These are phyloP conservation scores for Arctocebus calabarensis DNA, from an alignment of 2,797 vertebrate species.

Conservation along the genomic window DNA sequence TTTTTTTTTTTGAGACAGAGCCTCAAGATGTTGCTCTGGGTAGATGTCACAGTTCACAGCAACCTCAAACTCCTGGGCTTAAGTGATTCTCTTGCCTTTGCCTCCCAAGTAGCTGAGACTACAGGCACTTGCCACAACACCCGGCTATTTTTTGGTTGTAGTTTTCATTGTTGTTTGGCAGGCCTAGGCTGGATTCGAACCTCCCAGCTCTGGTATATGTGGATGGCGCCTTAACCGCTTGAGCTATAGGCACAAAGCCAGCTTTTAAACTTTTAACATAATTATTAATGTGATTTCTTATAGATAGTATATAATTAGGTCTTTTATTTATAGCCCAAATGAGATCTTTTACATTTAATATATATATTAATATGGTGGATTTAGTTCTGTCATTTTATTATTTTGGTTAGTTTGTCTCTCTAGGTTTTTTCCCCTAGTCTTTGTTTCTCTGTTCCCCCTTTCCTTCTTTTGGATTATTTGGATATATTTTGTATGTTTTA, in stretches of 20 bases:
- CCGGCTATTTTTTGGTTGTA: no score
- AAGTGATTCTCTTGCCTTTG: no score
- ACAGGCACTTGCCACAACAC: no score
- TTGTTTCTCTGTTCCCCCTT: not conserved
- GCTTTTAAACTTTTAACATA: not conserved
- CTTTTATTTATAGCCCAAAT: not conserved
- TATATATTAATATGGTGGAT: not conserved
- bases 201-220: no score
- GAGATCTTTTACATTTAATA: not conserved
- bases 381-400: not conserved
- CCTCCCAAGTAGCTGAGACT: no score
- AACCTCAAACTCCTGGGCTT: no score
- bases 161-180: no score
- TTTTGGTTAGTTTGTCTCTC: not conserved
- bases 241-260: no score
- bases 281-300: not conserved
- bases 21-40: no score
- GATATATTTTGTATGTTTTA: not conserved
- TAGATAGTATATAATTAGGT: not conserved
- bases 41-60: no score
- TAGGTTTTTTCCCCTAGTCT: not conserved
- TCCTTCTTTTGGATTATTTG: constrained; percentile 15
- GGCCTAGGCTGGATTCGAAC: no score
- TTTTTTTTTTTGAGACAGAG: not conserved
- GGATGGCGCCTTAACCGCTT: no score